Base-by-base conservation (phyloP, 1,140 invertebrate species). In the honey bee (Apis mellifera) region DNA sequence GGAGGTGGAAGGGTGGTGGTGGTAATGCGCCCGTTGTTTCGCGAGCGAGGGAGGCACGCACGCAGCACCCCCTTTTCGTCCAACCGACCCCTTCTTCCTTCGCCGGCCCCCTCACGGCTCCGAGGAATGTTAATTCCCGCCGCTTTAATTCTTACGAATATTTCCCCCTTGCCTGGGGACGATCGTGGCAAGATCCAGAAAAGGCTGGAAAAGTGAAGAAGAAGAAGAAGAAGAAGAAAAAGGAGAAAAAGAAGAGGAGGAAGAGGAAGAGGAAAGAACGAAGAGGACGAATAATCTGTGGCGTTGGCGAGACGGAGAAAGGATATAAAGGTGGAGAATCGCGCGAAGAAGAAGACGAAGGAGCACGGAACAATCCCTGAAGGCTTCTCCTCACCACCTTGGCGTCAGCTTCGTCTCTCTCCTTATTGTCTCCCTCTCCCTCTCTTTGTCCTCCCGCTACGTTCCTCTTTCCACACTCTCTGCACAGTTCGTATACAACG, bases 61-160 rank as follows among this genome's bases (percentile, higher is more conserved):
- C 92, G 90, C 84, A 86, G 78, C 75, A 80, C 42, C 72, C 73
- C 55, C 72, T 55, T 68, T 74, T 78, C 70, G 57, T 82, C 83
- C 78, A 75, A 50, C 84, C 80, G 76, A 82, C 76, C 77, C 78
- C 78, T 82, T 71, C 76, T 84, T 69, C 81, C 80, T 62, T 66
- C 77, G 83, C 65, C 4, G 32, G 32, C 81, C 69, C 80, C 72
- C 82, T 82, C 83, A 72, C 83, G 88, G 86, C 90, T 91, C 89
- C 87, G 84, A 86, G 93, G 93, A 93, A 94, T 94, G 92, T 94
- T 94, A 94, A 94, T 94, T 94, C 93, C 90, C 90, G 89, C 85
- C 90, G 92, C 92, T 94, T 94, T 94, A 94, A 94, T 94, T 94
- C 92, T 94, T 94, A 93, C 92, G 93, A 94, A 94, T 94, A 94